These are phyloP conservation scores for Desmophyllum pertusum DNA, from an alignment of 92 coral and sea anemone species.

Conservation along the genomic window DNA sequence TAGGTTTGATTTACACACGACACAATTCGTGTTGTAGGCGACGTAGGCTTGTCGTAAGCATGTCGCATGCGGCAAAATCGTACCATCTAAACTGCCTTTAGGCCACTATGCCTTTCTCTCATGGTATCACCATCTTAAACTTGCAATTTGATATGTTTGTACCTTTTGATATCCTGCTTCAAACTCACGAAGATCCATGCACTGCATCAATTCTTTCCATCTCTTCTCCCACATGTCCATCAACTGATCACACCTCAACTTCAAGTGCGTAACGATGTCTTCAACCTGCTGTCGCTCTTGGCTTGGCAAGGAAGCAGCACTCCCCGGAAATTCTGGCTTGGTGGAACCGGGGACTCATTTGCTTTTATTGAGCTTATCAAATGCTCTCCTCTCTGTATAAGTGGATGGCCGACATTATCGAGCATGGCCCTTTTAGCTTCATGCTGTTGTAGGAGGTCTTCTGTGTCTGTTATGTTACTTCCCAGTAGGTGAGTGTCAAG, in stretches of 20 bases:
- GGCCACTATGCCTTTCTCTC: no score
- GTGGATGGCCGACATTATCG: conserved; percentile 63
- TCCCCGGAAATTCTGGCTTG: conserved; percentile 62
- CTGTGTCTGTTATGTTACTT: conserved; percentile 60
- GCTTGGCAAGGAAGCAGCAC: conserved; percentile 57
- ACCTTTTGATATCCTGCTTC: conserved; percentile 92
- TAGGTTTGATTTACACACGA: no score
- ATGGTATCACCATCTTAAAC: no score
- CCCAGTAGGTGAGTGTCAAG: conserved; percentile 71
- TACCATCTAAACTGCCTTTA: no score
- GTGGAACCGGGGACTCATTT: conserved; percentile 70
- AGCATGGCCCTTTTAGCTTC: conserved; percentile 63
- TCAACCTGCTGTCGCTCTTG: conserved; percentile 71
- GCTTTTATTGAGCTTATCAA: conserved; percentile 70
- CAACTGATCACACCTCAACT: conserved; percentile 63
- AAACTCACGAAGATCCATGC: conserved; percentile 75
- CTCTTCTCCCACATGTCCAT: conserved; percentile 82
- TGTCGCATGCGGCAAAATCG: no score
- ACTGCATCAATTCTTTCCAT: conserved; percentile 79
- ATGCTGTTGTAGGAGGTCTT: conserved; percentile 70
- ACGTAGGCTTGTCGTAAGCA: no score
- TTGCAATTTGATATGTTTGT: not conserved
- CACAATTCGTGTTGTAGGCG: no score
- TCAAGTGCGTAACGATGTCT: conserved; percentile 50
- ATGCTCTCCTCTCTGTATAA: conserved; percentile 73